phyloP scores from a whole-genome alignment of 2,888 invertebrate species.

The Drosophila histrio region DNA sequence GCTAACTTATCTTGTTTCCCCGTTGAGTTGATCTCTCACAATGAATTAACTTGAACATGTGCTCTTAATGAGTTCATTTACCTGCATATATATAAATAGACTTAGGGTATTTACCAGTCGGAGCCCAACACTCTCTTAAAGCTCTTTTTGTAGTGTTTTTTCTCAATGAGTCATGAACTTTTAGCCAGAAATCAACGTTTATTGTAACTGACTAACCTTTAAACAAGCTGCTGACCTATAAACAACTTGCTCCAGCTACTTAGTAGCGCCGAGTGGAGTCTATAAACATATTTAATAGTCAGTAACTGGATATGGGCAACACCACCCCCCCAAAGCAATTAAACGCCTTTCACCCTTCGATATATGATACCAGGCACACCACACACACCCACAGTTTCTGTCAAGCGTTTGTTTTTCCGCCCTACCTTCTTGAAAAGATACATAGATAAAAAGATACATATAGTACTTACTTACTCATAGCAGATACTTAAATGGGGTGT shows the following conservation, averaged over 20 bases:
- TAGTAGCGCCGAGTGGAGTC: slow-evolving; percentile 16
- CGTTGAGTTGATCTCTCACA: neutral
- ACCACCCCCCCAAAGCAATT: slow-evolving; percentile 25
- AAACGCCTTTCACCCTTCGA: slow-evolving; percentile 19
- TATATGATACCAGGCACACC: slow-evolving; percentile 9
- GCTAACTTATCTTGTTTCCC: neutral
- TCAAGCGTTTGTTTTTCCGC: slow-evolving; percentile 2
- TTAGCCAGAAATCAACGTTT: slow-evolving; percentile 4
- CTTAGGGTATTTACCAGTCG: slow-evolving; percentile 9
- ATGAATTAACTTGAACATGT: neutral
- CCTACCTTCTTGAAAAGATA: neutral
- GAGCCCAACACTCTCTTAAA: neutral
- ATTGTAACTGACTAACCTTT: slow-evolving; percentile 17
- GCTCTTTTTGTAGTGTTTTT: neutral
- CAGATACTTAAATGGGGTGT: slow-evolving; percentile 34
- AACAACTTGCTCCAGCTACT: slow-evolving; percentile 18
- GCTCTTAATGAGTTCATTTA: neutral
- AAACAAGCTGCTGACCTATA: slow-evolving; percentile 27
- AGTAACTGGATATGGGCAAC: slow-evolving; percentile 25
- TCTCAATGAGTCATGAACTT: slow-evolving; percentile 31
- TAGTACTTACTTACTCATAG: neutral
- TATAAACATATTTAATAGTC: slow-evolving; percentile 15
- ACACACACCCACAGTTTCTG: slow-evolving; percentile 14
- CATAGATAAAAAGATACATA: slow-evolving; percentile 9
- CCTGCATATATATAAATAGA: neutral